Conservation (phyloP, 1,140 invertebrate genomes). For the Dendrolimus kikuchii region DNA sequence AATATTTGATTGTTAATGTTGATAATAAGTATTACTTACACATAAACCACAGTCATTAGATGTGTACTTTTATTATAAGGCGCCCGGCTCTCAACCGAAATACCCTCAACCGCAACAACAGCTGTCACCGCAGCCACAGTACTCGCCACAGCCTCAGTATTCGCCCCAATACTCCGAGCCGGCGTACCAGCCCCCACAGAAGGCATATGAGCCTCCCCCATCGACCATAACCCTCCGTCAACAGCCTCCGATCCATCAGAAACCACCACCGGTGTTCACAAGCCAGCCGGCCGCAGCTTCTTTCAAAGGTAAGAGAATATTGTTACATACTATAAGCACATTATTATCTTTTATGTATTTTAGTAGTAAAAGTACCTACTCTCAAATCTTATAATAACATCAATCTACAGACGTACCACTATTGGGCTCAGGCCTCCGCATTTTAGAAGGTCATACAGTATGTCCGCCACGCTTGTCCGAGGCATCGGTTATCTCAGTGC, state of each 20-base stretch:
- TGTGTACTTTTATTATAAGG: conserved; percentile 9
- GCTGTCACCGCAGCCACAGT: conserved; percentile 32
- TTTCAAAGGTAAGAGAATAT: conserved; percentile 70
- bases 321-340: not conserved
- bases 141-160: conserved; percentile 44
- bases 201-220: conserved; percentile 75
- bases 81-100: conserved; percentile 35
- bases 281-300: conserved; percentile 80
- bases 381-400: too few species aligned
- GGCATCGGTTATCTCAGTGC: too few species aligned
- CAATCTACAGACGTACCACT: too few species aligned
- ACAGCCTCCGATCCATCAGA: conserved; percentile 81
- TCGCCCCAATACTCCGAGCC: conserved; percentile 34
- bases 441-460: too few species aligned
- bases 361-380: too few species aligned
- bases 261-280: conserved; percentile 75
- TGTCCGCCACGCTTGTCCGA: too few species aligned
- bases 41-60: too few species aligned
- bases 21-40: too few species aligned
- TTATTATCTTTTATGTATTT: not conserved
- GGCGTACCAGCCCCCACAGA: conserved; percentile 46
- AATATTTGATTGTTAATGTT: too few species aligned
- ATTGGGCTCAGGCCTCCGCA: too few species aligned
- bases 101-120: conserved; percentile 24
- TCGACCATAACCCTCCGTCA: conserved; percentile 80